A percentile compares a stretch with the other conserved stretches of the same genome.
phyloP scores from a whole-genome alignment of 2,113 vertebrate species.

The Toxotes jaculatrix region DNA sequence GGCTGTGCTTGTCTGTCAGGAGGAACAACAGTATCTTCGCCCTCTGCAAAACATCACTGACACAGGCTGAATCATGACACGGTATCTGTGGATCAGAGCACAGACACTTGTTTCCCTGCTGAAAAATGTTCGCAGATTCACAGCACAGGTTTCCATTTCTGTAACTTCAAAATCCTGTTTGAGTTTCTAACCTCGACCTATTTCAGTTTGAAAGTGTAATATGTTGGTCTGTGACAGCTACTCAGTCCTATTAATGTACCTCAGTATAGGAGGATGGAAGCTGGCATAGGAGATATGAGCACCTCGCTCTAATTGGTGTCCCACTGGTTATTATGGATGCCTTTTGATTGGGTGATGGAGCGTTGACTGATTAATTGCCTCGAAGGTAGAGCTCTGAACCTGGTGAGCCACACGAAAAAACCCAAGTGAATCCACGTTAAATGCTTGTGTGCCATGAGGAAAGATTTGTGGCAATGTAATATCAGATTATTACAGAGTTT shows the following conservation, averaged over 20 bases:
- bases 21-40: slow-evolving; percentile 50
- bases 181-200: slow-evolving; percentile 46
- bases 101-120: slow-evolving; percentile 30
- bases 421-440: slow-evolving; percentile 34
- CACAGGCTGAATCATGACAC: slow-evolving; percentile 60
- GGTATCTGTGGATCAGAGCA: slow-evolving; percentile 47
- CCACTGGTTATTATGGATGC: slow-evolving; percentile 64
- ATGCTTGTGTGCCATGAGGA: background rate
- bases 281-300: slow-evolving; percentile 51
- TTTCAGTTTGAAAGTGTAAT: slow-evolving; percentile 45
- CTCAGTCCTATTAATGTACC: slow-evolving; percentile 43
- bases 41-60: slow-evolving; percentile 58
- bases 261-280: slow-evolving; percentile 32
- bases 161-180: slow-evolving; percentile 47
- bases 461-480: slow-evolving; percentile 30
- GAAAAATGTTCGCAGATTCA: slow-evolving; percentile 1
- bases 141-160: slow-evolving; percentile 51
- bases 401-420: slow-evolving; percentile 25
- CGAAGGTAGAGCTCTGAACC: slow-evolving; percentile 45
- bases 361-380: slow-evolving; percentile 57
- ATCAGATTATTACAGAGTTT: background rate
- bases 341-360: slow-evolving; percentile 71
- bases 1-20: slow-evolving; percentile 54
- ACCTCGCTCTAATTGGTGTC: slow-evolving; percentile 65
- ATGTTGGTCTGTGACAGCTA: slow-evolving; percentile 40